Evolutionary conservation across 1,140 invertebrate species (phyloP), one percentile per base, ranked within the genome.

Genomic region (Lasaia peninsularis): DNA sequence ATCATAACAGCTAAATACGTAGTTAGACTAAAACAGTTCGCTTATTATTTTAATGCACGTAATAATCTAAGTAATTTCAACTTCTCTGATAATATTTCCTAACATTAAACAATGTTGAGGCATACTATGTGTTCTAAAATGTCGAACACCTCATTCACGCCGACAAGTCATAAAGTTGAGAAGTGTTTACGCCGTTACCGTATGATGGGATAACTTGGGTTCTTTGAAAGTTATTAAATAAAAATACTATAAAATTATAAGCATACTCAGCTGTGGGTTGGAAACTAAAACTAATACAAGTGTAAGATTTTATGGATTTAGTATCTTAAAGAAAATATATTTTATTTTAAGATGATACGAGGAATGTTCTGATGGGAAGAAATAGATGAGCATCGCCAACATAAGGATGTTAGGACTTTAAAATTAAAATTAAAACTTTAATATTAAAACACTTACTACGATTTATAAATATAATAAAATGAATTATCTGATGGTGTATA

Each of bases 211-310:
- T 40, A 40, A 40, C 37, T 40, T 40, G 10, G 16, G 16, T 16
- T 40, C 9, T 9, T 16, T 12, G 37, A 18, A 40, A 40, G 37
- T 40, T 40, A 16, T 40, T 18, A 40, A 18, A 16, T 44, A 44
- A 44, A 44, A 44, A 44, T 16, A 9, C 40, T 44, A n/a, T 44
- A 9, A 37, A 37, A 44, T 44, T 7, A 44, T 44, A 44, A 44
- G 9, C 7, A 18, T 44, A 11, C 40, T 44, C 18, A 10, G 14
- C 14, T 44, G 18, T 20, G 8, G 18, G 40, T 18, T 44, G 18
- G 0, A 44, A 44, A 44, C 11, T 44, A 11, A 44, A 44, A 5
- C 10, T 20, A 4, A 20, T 18, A 20, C 40, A 44, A 20, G 14
- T 11, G 12, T 18, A 4, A 44, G 40, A 9, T 37, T 37, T 16